Percentiles rank a stretch among this genome's conserved stretches.
These are phyloP conservation scores for Elanus axillaris DNA, from an alignment of 2,113 vertebrate species.

Conservation along the genomic window DNA sequence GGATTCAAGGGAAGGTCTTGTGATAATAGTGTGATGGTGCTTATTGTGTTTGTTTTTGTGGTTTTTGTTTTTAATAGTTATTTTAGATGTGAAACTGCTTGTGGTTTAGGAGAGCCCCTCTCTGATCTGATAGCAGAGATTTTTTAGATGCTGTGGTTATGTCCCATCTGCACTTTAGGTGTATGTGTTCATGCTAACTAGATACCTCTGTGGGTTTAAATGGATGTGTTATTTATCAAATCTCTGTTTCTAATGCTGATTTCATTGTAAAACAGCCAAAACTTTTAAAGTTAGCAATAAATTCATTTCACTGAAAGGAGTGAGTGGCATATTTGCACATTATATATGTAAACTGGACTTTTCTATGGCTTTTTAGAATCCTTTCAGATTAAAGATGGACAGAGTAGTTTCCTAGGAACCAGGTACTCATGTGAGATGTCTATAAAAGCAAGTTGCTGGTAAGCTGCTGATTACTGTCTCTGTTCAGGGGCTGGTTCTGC, in stretches of 20 bases:
- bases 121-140: background rate
- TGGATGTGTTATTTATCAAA: background rate
- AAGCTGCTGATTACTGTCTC: background rate
- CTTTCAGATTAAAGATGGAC: background rate
- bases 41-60: too few relatives aligned
- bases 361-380: background rate
- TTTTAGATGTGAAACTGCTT: background rate
- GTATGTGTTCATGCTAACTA: fast-evolving
- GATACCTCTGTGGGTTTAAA: background rate
- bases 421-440: background rate
- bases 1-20: background rate
- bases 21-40: too few relatives aligned
- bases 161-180: background rate
- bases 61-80: background rate
- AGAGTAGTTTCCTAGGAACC: background rate
- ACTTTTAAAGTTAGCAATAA: background rate
- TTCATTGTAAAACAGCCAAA: background rate
- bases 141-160: background rate
- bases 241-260: background rate
- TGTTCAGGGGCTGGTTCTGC: background rate
- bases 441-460: background rate
- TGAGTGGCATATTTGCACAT: background rate
- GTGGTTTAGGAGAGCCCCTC: background rate
- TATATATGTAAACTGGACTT: background rate
- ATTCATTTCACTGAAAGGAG: background rate